Evolutionary conservation across 2,888 invertebrate species (phyloP), one percentile per base, ranked within the genome.

Genomic region (Camponotus fellah): DNA sequence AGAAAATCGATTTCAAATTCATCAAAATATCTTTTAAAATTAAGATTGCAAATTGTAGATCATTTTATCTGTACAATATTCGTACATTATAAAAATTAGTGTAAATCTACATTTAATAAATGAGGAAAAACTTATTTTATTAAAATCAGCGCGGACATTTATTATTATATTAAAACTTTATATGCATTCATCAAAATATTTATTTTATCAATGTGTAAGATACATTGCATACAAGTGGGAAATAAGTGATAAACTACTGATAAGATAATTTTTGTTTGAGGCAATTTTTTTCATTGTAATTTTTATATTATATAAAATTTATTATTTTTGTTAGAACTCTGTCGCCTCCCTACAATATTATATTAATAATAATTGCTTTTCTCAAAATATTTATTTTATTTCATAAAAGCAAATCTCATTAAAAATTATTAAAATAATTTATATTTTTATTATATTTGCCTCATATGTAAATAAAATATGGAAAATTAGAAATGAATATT

Each of bases 161-260:
- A 82, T 83, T 58, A 66, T 82, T 83, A 32, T 87, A 85, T 60
- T 87, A 87, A 71, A 82, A 83, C 77, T 76, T 83, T 85, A 83
- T 83, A 85, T 85, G 71, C 87, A 89, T 85, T 49, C 32, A 87
- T 87, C 83, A 69, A 85, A 68, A 71, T 89, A 91, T 91, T 90
- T 91, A 89, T 91, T 91, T 90, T 86, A 53, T 89, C 88, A 90
- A 86, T 66, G 71, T 88, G 85, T 88, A 91, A 88, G 85, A 77
- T n/a, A n/a, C n/a, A 83, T 12, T 46, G 12, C 69, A 56, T 75
- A 37, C 79, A 87, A 85, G 72, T 77, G 86, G 81, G 64, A 68
- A 80, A 56, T 81, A 72, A 71, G 65, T 71, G 75, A 87, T 72
- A 84, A 85, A 87, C 86, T 85, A 85, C 85, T 69, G 74, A n/a